phyloP scores from a whole-genome alignment of 2,797 vertebrate genomes.

The Lagocephalus sceleratus region DNA sequence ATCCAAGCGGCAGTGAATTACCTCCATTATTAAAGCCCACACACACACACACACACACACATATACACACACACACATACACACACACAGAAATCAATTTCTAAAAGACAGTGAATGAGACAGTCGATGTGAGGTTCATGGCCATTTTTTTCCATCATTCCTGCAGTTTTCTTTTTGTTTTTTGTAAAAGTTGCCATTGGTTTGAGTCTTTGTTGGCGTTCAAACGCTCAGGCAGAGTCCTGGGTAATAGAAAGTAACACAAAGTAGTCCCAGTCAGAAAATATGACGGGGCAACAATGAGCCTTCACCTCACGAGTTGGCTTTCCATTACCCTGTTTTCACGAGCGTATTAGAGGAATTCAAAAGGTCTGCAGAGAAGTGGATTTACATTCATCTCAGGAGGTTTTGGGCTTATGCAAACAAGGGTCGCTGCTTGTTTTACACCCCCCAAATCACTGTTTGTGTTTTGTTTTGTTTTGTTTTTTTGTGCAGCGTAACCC shows the following conservation, averaged over 20 bases:
- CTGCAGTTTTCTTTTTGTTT: background rate
- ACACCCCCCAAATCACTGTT: too few species aligned
- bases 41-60: background rate
- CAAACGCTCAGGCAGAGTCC: background rate
- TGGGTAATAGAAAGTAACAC: background rate
- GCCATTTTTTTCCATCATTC: constrained; percentile 2
- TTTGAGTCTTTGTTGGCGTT: constrained; percentile 21
- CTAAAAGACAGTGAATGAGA: constrained; percentile 41
- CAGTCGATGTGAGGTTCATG: constrained; percentile 8
- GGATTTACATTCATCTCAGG: too few species aligned
- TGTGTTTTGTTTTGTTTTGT: too few species aligned
- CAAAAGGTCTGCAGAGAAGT: too few species aligned
- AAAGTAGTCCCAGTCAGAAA: background rate
- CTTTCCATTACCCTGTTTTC: too few species aligned
- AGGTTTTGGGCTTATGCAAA: too few species aligned
- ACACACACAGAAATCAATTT: constrained; percentile 1
- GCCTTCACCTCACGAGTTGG: too few species aligned
- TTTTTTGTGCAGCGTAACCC: too few species aligned
- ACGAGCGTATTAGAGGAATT: too few species aligned
- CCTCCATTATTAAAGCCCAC: constrained; percentile 41
- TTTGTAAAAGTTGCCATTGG: background rate
- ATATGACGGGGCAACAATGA: background rate
- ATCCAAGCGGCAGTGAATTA: constrained; percentile 37
- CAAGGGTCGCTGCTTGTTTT: too few species aligned
- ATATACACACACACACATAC: too few species aligned